Evolutionary conservation across 2,888 invertebrate genomes (phyloP).

Genomic region (Dexiosoma caninum): DNA sequence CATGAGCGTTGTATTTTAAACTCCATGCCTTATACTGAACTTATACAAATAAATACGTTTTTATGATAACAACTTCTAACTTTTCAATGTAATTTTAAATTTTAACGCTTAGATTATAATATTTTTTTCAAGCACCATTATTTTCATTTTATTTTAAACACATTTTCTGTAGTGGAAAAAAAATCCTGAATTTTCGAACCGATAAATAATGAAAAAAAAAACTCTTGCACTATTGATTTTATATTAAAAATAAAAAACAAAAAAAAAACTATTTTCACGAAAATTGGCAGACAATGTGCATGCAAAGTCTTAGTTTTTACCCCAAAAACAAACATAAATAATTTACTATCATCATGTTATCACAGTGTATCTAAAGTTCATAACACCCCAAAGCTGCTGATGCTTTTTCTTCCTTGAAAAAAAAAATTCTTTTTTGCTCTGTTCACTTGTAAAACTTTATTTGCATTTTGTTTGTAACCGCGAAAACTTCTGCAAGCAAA

Average conservation of each 20-base stretch:
- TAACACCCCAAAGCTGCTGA: conserved; percentile 46
- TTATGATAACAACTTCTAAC: too few relatives aligned
- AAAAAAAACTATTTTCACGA: conserved; percentile 28
- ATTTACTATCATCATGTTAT: conserved; percentile 55
- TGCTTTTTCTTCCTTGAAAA: conserved; percentile 8
- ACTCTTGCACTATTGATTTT: conserved; percentile 35
- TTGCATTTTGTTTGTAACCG: conserved; percentile 54
- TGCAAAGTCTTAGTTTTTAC: conserved; percentile 2
- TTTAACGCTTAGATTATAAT: not conserved
- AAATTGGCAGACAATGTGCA: conserved; percentile 52
- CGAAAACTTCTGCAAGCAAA: conserved; percentile 31
- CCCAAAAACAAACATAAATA: conserved; percentile 55
- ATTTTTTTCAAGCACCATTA: not conserved
- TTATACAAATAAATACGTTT: too few relatives aligned
- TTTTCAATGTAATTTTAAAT: not conserved
- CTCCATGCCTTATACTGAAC: too few relatives aligned
- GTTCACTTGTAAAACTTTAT: conserved; percentile 53
- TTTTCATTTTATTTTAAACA: not conserved
- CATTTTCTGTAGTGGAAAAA: not conserved
- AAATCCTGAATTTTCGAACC: conserved; percentile 8
- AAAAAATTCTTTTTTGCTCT: conserved; percentile 24
- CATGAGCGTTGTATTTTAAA: too few relatives aligned
- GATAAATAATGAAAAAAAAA: conserved; percentile 18
- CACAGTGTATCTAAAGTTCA: conserved; percentile 49
- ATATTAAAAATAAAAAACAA: conserved; percentile 29